Evolutionary conservation across 2,797 vertebrate species (phyloP), one percentile per base, ranked within the genome.

Genomic region (Tarsius wallacei): DNA sequence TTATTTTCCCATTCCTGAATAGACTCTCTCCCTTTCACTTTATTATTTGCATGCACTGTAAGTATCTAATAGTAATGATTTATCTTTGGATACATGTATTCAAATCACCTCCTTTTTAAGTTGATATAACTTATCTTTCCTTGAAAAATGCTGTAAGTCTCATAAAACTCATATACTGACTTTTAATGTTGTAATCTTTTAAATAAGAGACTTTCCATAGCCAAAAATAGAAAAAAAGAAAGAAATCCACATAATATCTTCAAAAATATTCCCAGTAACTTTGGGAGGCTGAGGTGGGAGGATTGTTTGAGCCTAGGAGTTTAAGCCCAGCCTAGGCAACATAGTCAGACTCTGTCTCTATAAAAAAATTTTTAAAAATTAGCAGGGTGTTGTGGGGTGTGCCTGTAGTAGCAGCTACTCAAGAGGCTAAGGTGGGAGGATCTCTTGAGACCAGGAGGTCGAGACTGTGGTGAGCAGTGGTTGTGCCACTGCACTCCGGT

Each of bases 1-100:
- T 74, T 51, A 76, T 51, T 81, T 91, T 90, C 28, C n/a, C 36
- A 81, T 85, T 26, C 73, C 64, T 63, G 19, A 93, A 77, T 0
- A 78, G 74, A 10, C 16, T 90, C 17, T 68, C 64, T 73, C 11
- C 51, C 8, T 71, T 71, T 81, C 16, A 36, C 55, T 78, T 76
- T 82, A 70, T 83, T 88, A 81, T 74, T 68, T 93, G 70, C 33
- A 96, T 64, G 63, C 11, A 70, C 28, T 77, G 17, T 47, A 64
- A 42, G 13, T 47, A 90, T 63, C 42, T 96, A 66, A 84, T 5
- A 66, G 47, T 66, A 66, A 91, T 49, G 28, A 91, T 91, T 70
- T 94, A 15, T 71, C 61, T 85, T 66, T 81, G 49, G 82, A 87
- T 76, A 84, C 68, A 71, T 70, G 90, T 90, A 93, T 53, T 91